These are phyloP conservation scores for Nycteola revayana DNA, from an alignment of 2,888 invertebrate species.

Conservation along the genomic window DNA sequence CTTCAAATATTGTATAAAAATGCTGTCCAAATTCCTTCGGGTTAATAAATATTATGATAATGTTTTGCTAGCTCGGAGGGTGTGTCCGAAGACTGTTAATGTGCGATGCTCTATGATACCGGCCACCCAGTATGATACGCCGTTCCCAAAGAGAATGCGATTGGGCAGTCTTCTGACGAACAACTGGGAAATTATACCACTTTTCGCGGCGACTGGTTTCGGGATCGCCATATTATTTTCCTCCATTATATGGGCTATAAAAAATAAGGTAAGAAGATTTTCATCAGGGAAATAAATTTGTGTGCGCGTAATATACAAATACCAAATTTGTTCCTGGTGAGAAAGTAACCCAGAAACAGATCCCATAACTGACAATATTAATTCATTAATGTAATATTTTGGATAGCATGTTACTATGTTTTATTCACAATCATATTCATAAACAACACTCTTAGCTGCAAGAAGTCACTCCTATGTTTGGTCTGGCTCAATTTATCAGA, in stretches of 20 bases:
- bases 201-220: constrained; percentile 42
- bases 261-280: constrained; percentile 64
- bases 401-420: no score
- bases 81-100: constrained; percentile 12
- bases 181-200: constrained; percentile 64
- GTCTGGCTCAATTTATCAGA: no score
- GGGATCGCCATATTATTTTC: constrained; percentile 30
- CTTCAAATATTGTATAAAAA: no score
- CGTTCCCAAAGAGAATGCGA: constrained; percentile 42
- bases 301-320: no score
- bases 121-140: constrained; percentile 57
- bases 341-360: no score
- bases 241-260: constrained; percentile 43
- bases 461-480: no score
- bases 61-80: constrained; percentile 19
- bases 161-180: constrained; percentile 39
- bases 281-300: no score
- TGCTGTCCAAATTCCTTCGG: constrained; percentile 52
- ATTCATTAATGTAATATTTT: no score
- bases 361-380: no score
- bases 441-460: no score
- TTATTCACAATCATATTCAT: no score
- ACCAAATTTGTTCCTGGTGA: no score
- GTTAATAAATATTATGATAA: constrained; percentile 15
- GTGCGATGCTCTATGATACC: constrained; percentile 41